Percentiles rank a stretch among this genome's conserved stretches.
Conservation (phyloP, 2,113 vertebrate genomes). For the Hyperopisus bebe region DNA sequence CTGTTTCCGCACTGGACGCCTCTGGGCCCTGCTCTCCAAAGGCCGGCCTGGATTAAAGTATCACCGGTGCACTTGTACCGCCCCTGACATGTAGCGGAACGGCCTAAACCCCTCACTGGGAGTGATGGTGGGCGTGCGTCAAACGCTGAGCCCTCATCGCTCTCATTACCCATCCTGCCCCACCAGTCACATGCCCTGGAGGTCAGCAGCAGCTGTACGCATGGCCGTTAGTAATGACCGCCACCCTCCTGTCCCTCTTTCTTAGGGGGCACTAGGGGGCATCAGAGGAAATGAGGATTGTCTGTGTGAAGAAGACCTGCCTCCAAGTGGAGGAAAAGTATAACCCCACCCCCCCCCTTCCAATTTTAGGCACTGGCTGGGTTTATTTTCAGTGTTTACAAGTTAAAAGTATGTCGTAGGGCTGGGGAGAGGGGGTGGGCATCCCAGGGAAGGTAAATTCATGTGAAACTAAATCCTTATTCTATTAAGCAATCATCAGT, state of each 20-base stretch:
- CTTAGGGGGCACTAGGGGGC: background rate
- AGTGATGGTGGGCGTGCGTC: conserved; percentile 39
- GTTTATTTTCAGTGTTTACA: background rate
- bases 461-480: background rate
- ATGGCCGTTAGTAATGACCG: background rate
- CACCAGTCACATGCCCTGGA: conserved; percentile 28
- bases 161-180: conserved; percentile 40
- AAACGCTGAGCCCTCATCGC: conserved; percentile 58
- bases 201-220: conserved; percentile 49
- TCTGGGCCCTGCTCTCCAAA: conserved; percentile 43
- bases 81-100: conserved; percentile 33
- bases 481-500: background rate
- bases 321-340: background rate
- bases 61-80: conserved; percentile 42
- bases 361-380: background rate
- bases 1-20: conserved; percentile 42
- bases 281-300: background rate
- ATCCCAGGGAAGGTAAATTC: background rate
- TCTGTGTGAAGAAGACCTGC: background rate
- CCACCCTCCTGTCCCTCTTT: background rate
- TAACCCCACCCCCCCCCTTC: background rate
- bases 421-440: background rate
- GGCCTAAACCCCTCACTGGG: conserved; percentile 61
- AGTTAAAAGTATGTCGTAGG: background rate
- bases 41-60: conserved; percentile 66